These are phyloP conservation scores for Julus scandinavius DNA, from an alignment of 2,888 invertebrate genomes.

Conservation along the genomic window DNA sequence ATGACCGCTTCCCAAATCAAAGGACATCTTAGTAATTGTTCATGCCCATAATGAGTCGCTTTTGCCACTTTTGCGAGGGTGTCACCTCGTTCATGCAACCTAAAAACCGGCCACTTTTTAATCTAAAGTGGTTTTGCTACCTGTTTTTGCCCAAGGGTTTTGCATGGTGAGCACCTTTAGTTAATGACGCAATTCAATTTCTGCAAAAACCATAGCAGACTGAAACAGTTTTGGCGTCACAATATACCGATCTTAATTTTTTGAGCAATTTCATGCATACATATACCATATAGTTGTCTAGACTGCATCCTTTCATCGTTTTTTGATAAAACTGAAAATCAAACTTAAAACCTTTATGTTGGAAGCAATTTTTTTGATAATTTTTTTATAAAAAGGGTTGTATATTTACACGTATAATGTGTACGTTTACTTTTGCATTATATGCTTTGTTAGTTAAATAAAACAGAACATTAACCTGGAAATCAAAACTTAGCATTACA, in stretches of 20 bases:
- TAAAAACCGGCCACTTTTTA: neutral
- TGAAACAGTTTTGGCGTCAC: neutral
- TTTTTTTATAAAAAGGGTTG: no score
- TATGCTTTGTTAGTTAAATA: no score
- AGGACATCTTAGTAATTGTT: conserved; percentile 17
- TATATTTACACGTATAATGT: no score
- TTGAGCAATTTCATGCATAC: neutral
- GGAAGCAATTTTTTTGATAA: no score
- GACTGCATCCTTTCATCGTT: conserved; percentile 39
- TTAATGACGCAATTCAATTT: conserved; percentile 39
- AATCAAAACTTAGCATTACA: no score
- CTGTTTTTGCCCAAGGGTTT: neutral
- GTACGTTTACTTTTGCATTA: no score
- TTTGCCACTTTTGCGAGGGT: conserved; percentile 25
- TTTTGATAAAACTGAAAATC: neutral
- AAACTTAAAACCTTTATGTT: no score
- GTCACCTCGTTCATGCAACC: conserved; percentile 18
- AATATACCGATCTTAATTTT: neutral
- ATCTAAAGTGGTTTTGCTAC: neutral
- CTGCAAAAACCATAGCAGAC: neutral
- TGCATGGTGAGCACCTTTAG: conserved; percentile 19
- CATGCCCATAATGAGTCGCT: conserved; percentile 30
- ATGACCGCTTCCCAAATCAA: conserved; percentile 1
- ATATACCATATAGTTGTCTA: neutral
- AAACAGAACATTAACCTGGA: no score